Evolutionary conservation across 2,888 invertebrate species (phyloP), one percentile per base, ranked within the genome.

Genomic region (Drosophila suboccidentalis): DNA sequence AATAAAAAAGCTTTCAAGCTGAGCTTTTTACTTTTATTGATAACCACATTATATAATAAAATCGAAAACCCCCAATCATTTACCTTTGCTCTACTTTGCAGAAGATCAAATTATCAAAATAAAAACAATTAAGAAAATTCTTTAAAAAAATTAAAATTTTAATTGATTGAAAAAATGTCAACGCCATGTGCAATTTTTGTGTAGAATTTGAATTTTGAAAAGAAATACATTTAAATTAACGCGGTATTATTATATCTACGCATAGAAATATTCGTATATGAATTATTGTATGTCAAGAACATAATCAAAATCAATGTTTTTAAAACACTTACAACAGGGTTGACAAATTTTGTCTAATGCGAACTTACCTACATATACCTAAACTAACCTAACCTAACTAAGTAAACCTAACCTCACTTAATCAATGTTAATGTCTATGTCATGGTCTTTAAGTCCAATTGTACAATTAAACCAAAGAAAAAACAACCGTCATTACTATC

Each of bases 241-340:
- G 44, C 36, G 51, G 32, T 74, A 75, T 57, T 68, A 63, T 75
- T 71, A 75, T 64, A 66, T 57, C 59, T 67, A 80, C 62, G 47
- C 38, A 71, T 67, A 75, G 54, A 61, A 53, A 39, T 26, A 51
- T 53, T 47, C 62, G 59, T 54, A 59, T 65, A 62, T 54, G 60
- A 49, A 67, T 75, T 72, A 80, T 68, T 75, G 58, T 75, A 75
- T 71, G 82, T 67, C 79, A 64, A 64, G 66, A 79, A 78, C 78
- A 89, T 90, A 90, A 88, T 86, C 87, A 90, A 75, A 78, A 60
- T 80, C 61, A 70, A 75, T 84, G 83, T 83, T 75, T 84, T 58
- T 58, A 71, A 80, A 80, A 73, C 64, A 77, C 68, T 65, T 62
- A 65, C 60, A 62, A 63, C 79, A 71, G 82, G 86, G 88, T 73